Base-by-base conservation (phyloP, 2,797 vertebrate genomes). In the Sciurus carolinensis region DNA sequence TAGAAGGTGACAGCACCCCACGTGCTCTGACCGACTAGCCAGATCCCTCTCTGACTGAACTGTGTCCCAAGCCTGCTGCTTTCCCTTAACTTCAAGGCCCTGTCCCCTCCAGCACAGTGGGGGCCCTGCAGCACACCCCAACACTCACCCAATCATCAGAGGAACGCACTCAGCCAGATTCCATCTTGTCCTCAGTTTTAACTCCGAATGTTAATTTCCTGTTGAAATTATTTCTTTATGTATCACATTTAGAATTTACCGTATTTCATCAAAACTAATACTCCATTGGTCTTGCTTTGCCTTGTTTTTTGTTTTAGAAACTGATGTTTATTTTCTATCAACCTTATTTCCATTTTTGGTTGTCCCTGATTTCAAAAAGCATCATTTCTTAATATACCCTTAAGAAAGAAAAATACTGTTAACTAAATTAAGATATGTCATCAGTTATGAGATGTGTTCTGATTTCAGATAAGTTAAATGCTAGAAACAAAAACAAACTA, bases 401-500 rank as follows among this genome's bases (percentile, higher is more conserved):
- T 80, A 93, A 87, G 57, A 77, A 86, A 76, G 80, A 87, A 95
- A 93, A 47, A 85, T 59, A 62, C n/a, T 62, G 10, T 36, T 71
- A 90, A 64, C 30, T n/a, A 82, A 67, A 85, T 93, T 67, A 67
- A 82, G 50, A 52, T 22, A 18, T 54, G 36, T 18, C 39, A 67
- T 91, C 47, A 62, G 0, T 93, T 30, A 4, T 57, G 50, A 75
- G 57, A 28, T 64, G 69, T 12, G 12, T 86, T 66, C 75, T 95
- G 79, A 85, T 82, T 79, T 91, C 85, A 94, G 52, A 36, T 69
- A 50, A 62, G 71, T 87, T 87, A 76, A 84, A 92, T 76, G 47
- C 28, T 42, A 87, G 72, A 64, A 77, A 66, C 20, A 15, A 73
- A 73, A 39, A 62, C 36, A 73, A 81, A 75, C 67, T 7, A 57